Conservation (phyloP, 2,888 invertebrate species). For the Crioceris asparagi region DNA sequence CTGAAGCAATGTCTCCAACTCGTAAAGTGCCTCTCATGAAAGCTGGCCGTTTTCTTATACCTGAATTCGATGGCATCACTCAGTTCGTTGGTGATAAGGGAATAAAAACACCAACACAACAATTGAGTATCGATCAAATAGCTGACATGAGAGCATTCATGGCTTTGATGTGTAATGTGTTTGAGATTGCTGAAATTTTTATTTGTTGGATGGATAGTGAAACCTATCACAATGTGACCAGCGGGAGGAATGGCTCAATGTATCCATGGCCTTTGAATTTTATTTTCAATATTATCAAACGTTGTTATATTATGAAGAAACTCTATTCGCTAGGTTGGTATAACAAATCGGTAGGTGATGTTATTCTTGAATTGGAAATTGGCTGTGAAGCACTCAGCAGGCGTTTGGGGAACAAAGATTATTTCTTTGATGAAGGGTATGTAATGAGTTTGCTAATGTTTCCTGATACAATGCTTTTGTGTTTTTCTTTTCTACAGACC, state of each 20-base stretch:
- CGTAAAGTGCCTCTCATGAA: constrained; percentile 88
- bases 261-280: constrained; percentile 89
- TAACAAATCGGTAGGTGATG: constrained; percentile 66
- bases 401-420: constrained; percentile 66
- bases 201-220: constrained; percentile 77
- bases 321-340: constrained; percentile 75
- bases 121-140: constrained; percentile 63
- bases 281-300: constrained; percentile 69
- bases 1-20: constrained; percentile 94
- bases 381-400: constrained; percentile 83
- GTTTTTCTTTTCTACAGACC: constrained; percentile 50
- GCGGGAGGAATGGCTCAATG: constrained; percentile 74
- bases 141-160: constrained; percentile 92
- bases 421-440: constrained; percentile 72
- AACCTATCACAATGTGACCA: constrained; percentile 73
- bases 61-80: constrained; percentile 87
- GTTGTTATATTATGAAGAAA: constrained; percentile 55
- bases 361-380: constrained; percentile 65
- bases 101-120: constrained; percentile 58
- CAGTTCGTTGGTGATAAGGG: constrained; percentile 81
- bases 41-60: constrained; percentile 77
- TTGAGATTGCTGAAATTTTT: constrained; percentile 88
- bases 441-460: no score
- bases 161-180: constrained; percentile 76
- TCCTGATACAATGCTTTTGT: no score